Evolutionary conservation across 1,140 invertebrate species (phyloP), one percentile per base, ranked within the genome.

Genomic region (Macrobrachium rosenbergii): DNA sequence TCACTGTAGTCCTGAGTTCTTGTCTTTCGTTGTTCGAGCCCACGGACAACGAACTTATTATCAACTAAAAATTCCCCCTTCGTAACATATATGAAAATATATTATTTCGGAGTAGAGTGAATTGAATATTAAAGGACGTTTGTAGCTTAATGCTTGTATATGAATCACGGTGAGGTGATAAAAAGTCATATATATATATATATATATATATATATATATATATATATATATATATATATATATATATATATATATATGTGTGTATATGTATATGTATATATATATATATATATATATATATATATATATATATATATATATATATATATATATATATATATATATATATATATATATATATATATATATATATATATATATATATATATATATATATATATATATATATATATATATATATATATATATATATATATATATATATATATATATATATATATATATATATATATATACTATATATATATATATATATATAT

Each of bases 371-470:
- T 52, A 10, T 52, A 10, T 52, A 10, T 52, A 10, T 67, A 12
- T 67, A 12, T 23, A 12, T 67, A 23, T 67, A 23, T 6, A 23
- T 67, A 23, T 67, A 23, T 67, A 12, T 67, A 6, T 67, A 23
- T 67, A 23, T 67, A 23, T 67, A 23, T 67, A n/a, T n/a, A 67
- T 67, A 5, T 67, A 67, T 67, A 6, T 67, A 14, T 67, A 67
- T 67, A 67, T 67, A 67, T 23, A n/a, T 67, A 67, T 14, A 23
- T 67, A 67, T 67, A 67, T 23, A n/a, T 67, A 67, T 67, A 67
- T 67, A 23, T 67, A 67, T 67, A 67, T 67, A 67, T 67, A 67
- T 67, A 67, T 23, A 67, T 67, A 67, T 67, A 67, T 67, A 67
- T n/a, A n/a, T n/a, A n/a, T 63, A 63, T 5, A 63, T 5, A 63